phyloP scores from a whole-genome alignment of 1,140 invertebrate species.

The Drosophila kohkoa region DNA sequence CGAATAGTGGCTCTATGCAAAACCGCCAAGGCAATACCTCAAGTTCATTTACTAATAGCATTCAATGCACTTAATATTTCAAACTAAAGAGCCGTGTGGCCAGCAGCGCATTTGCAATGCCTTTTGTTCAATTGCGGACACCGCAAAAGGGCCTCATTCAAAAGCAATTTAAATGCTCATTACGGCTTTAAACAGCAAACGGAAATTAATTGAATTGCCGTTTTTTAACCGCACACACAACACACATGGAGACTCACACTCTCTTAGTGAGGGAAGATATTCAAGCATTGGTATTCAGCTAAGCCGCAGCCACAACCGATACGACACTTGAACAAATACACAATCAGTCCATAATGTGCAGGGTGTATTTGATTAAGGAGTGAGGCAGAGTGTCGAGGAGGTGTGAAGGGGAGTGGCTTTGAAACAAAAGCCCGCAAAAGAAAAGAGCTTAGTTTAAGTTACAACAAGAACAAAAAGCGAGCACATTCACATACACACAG shows the following conservation, averaged over 20 bases:
- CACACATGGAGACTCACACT: conserved; percentile 28
- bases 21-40: conserved; percentile 6
- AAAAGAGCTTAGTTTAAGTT: conserved; percentile 60
- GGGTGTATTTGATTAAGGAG: conserved; percentile 19
- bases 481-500: background rate
- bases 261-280: conserved; percentile 8
- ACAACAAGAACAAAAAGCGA: conserved; percentile 47
- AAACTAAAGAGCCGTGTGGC: conserved; percentile 21
- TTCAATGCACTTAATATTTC: conserved; percentile 56
- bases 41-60: conserved; percentile 67
- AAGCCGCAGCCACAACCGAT: conserved; percentile 79
- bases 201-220: conserved; percentile 82
- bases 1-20: conserved; percentile 1
- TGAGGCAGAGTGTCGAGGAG: background rate
- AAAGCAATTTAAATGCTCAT: conserved; percentile 82
- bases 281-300: conserved; percentile 51
- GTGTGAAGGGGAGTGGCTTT: background rate
- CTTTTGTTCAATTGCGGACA: conserved; percentile 72
- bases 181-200: conserved; percentile 78
- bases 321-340: conserved; percentile 80
- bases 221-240: conserved; percentile 69
- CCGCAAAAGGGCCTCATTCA: conserved; percentile 72
- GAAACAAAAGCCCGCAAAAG: conserved; percentile 30
- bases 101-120: conserved; percentile 44
- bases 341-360: conserved; percentile 34